Evolutionary conservation across 2,888 invertebrate genomes (phyloP), one percentile per base, ranked within the genome.

Genomic region (Cantharis lateralis): DNA sequence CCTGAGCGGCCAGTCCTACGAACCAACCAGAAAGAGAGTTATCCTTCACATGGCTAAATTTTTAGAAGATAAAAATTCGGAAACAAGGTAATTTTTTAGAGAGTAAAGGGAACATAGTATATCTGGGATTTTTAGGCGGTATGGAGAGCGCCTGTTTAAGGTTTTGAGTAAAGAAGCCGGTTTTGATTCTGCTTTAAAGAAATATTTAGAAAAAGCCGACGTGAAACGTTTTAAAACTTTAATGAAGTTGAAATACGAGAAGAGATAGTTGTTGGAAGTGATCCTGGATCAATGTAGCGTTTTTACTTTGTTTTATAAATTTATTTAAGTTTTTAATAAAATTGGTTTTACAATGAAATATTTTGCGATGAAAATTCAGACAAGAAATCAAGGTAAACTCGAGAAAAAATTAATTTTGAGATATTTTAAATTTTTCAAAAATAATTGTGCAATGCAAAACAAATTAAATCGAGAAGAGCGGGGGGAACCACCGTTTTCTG

Each of bases 131-230:
- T 85, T 74, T 75, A 88, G 92, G 81, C 91, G 91, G 84, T 91
- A 90, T 83, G 91, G 91, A 0, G 91, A 91, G 80, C 88, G 91
- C 4, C 85, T 92, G 0, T 91, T 90, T 85, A 86, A 88, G 7
- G 89, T 91, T 86, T 86, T 92, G 48, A 88, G 89, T 5, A 90
- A 90, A 3, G 89, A 91, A 4, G 82, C 88, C 5, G 89, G 89
- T 84, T 91, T 92, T 72, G 76, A 78, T 18, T 2, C 15, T 0
- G 91, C 89, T 82, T 88, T 90, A 63, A 87, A 85, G 78, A 86
- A 86, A 77, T 87, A 86, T 79, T 80, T 88, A 28, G 87, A 88
- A 70, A 85, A 82, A 74, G 85, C 86, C 13, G 82, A 83, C 62
- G 78, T 84, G 78, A 66, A 15, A 4, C 74, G 72, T 15, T 79